phyloP scores from a whole-genome alignment of 2,113 vertebrate genomes.

The Dryoscopus gambensis region DNA sequence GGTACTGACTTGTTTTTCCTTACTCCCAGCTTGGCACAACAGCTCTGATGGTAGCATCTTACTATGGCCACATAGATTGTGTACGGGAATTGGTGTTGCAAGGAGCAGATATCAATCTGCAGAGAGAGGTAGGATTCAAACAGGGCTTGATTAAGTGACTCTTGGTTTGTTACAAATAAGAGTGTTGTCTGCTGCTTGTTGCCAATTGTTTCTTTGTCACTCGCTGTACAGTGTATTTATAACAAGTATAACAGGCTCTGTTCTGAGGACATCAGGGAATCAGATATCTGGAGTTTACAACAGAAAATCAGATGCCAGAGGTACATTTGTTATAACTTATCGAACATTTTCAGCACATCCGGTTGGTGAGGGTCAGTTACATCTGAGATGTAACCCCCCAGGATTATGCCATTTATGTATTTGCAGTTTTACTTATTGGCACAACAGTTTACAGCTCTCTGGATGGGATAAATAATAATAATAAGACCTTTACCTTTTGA shows the following conservation, averaged over 20 bases:
- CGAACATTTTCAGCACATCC: background rate
- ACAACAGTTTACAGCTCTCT: background rate
- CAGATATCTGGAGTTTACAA: background rate
- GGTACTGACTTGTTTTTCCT: slow-evolving; percentile 48
- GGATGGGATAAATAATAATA: background rate
- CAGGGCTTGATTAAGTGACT: background rate
- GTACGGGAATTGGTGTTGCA: slow-evolving; percentile 90
- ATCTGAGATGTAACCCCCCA: background rate
- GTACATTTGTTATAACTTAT: background rate
- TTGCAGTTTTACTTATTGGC: background rate
- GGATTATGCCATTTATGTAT: background rate
- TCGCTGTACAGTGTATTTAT: background rate
- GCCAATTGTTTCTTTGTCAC: background rate
- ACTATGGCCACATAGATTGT: slow-evolving; percentile 86
- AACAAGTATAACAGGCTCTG: background rate
- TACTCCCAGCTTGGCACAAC: slow-evolving; percentile 86
- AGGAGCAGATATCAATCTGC: slow-evolving; percentile 95
- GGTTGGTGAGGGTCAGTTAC: background rate
- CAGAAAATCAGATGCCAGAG: background rate
- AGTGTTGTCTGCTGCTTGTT: background rate
- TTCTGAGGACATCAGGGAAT: background rate
- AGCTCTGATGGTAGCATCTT: slow-evolving; percentile 94
- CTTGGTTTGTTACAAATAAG: background rate
- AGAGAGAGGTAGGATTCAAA: slow-evolving; percentile 85
- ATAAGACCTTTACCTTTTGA: background rate